A percentile compares a stretch with the other conserved stretches of the same genome.
phyloP scores from a whole-genome alignment of 2,888 invertebrate genomes.

The Scaptomyza caliginosa region DNA sequence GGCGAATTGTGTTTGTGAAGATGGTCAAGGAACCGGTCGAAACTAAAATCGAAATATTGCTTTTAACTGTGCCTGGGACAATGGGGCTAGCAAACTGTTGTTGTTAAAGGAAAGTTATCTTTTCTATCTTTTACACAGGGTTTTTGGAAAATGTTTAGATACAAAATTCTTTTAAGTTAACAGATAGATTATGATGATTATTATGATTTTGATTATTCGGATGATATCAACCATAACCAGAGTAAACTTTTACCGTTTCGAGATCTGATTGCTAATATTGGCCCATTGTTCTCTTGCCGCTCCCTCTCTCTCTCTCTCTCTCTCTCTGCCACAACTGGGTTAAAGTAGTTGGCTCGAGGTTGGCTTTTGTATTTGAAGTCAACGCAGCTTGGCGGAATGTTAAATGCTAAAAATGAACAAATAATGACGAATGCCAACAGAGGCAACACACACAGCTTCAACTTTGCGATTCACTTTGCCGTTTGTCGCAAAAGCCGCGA shows the following conservation, averaged over 20 bases:
- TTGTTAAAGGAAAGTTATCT: not conserved
- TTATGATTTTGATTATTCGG: too few species aligned
- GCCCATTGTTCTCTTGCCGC: constrained; percentile 22
- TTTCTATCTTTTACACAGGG: too few species aligned
- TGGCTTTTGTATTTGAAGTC: constrained; percentile 18
- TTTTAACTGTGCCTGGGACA: constrained; percentile 20
- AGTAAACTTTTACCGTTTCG: too few species aligned
- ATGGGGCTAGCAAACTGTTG: constrained; percentile 32
- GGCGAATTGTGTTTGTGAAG: constrained; percentile 11
- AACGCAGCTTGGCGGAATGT: constrained; percentile 76
- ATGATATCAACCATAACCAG: too few species aligned
- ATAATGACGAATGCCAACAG: constrained; percentile 81
- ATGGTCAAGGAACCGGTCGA: constrained; percentile 48
- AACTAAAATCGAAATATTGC: constrained; percentile 17
- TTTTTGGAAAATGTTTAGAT: not conserved
- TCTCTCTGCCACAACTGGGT: constrained; percentile 10
- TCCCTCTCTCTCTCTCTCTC: not conserved
- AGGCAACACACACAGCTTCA: constrained; percentile 11
- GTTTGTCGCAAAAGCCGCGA: constrained; percentile 56
- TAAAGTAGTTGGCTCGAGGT: constrained; percentile 33
- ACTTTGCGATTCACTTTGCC: constrained; percentile 43
- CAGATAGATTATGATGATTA: too few species aligned
- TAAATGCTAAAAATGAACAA: constrained; percentile 83
- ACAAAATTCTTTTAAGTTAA: too few species aligned
- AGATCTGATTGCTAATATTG: constrained; percentile 1